Base-by-base conservation (phyloP, 2,888 invertebrate genomes). In the Homarus gammarus region DNA sequence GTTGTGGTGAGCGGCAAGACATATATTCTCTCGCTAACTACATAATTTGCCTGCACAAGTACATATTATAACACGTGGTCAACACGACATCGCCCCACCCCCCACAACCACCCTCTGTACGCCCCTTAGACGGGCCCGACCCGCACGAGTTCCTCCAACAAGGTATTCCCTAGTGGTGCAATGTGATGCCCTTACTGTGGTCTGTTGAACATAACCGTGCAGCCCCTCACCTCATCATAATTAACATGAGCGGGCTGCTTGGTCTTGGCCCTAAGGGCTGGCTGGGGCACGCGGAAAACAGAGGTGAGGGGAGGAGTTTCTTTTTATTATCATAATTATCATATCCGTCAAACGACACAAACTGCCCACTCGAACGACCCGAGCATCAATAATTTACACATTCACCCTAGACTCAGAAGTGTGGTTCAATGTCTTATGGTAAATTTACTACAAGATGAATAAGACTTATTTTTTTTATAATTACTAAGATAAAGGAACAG, bases 181-280 rank as follows among this genome's bases (percentile, higher is more conserved):
- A 49, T 36, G 51, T 51, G 75, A 72, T 64, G 56, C 75, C 64
- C n/a, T 64, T 15, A 64, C 64, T 38, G 49, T 77, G 64, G 77
- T 51, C 84, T 85, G 84, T 40, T n/a, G 56, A 51, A 38, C 73
- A 40, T 85, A 44, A 85, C 64, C 31, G 49, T 8, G 51, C 64
- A 27, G 40, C 38, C 84, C 61, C 84, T 33, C 77, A 85, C 77
- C 84, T 85, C 84, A 61, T 75, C 64, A 73, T 85, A 77, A 85
- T 85, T 77, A 85, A 56, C 64, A 22, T 22, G 18, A 36, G 18
- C 18, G 36, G 73, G 27, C 84, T 61, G 84, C 70, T 49, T 72
- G 64, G 31, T 83, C 49, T 51, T 33, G 18, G 49, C 51, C 44
- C 27, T 38, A 49, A 22, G 68, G 49, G 49, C 1, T n/a, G 36